Evolutionary conservation across 2,797 vertebrate genomes (phyloP).

Genomic region (Pseudotriccus pelzelni): DNA sequence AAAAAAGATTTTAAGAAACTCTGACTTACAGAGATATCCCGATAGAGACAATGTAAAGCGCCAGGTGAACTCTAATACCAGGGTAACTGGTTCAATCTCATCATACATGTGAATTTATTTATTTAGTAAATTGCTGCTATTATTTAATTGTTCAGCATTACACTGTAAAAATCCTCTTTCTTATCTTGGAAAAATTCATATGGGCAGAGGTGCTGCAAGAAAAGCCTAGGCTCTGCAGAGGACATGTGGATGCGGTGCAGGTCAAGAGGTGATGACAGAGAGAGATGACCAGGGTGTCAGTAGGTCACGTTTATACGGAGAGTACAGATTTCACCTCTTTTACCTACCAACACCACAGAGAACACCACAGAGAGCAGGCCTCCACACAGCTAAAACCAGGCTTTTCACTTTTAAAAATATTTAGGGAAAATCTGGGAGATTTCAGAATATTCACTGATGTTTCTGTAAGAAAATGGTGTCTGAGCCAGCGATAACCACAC

Average conservation of each 20-base stretch:
- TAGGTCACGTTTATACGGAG: neutral
- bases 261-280: slow-evolving; percentile 49
- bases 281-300: slow-evolving; percentile 12
- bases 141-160: neutral
- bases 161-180: neutral
- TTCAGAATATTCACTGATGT: neutral
- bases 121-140: neutral
- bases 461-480: neutral
- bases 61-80: neutral
- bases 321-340: slow-evolving; percentile 28
- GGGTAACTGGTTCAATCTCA: neutral
- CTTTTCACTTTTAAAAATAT: neutral
- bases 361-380: neutral
- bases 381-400: neutral
- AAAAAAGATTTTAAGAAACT: neutral
- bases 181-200: neutral
- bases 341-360: neutral
- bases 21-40: neutral
- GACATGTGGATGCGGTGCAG: neutral
- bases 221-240: neutral
- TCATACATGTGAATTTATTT: neutral
- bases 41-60: neutral
- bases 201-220: neutral
- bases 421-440: neutral
- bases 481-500: neutral